phyloP scores from a whole-genome alignment of 2,888 invertebrate genomes.

The Tipula vernalis region DNA sequence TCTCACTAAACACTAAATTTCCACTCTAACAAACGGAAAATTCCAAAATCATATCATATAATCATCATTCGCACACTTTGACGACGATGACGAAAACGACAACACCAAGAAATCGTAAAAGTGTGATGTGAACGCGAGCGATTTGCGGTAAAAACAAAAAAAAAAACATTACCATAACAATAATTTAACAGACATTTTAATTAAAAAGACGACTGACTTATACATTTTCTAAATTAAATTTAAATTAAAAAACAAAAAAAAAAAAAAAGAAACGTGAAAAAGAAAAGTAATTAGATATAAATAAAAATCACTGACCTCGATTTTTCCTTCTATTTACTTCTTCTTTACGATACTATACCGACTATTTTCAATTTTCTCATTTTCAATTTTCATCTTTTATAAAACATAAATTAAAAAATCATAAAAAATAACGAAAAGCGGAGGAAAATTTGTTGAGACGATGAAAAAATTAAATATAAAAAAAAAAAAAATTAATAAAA shows the following conservation, averaged over 20 bases:
- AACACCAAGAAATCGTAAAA: neutral
- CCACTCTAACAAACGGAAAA: neutral
- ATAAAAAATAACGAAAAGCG: neutral
- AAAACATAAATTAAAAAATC: neutral
- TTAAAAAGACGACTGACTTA: neutral
- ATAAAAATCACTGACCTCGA: conserved; percentile 4
- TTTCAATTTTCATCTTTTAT: neutral
- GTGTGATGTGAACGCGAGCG: neutral
- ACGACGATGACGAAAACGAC: neutral
- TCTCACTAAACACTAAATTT: neutral
- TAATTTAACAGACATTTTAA: conserved; percentile 1
- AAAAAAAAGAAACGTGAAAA: neutral
- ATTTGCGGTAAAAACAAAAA: neutral
- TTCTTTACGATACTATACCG: neutral
- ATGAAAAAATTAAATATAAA: neutral
- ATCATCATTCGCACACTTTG: neutral
- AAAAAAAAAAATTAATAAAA: neutral
- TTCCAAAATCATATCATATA: neutral
- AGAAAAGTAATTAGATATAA: neutral
- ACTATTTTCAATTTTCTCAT: neutral
- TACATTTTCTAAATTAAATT: conserved; percentile 4
- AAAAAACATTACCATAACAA: neutral
- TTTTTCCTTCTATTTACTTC: neutral
- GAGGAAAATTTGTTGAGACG: neutral
- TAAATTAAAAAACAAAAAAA: neutral